These are phyloP conservation scores for Dysmachus trigonus DNA, from an alignment of 2,888 invertebrate species.

Conservation along the genomic window DNA sequence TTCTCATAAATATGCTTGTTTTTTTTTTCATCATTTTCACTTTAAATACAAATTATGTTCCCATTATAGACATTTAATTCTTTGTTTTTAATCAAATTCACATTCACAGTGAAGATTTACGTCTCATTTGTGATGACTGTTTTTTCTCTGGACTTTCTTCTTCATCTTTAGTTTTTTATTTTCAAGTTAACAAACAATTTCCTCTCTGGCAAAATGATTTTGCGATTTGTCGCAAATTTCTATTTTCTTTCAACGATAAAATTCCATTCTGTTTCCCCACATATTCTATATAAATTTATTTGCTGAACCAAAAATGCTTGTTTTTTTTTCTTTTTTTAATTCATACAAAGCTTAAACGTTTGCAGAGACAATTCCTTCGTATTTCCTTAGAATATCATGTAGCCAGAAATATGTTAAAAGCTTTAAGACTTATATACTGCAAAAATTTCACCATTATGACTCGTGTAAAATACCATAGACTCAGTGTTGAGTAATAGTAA, in stretches of 20 bases:
- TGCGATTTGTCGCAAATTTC: not conserved
- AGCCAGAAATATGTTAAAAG: not conserved
- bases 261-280: not conserved
- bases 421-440: not conserved
- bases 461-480: not conserved
- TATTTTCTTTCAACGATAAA: not conserved
- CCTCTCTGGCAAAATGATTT: not conserved
- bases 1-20: constrained; percentile 26
- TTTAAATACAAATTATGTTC: constrained; percentile 22
- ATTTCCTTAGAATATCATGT: not conserved
- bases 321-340: not conserved
- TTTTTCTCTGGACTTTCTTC: not conserved
- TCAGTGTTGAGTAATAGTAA: not conserved
- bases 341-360: not conserved
- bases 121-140: constrained; percentile 8
- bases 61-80: constrained; percentile 36
- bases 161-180: not conserved
- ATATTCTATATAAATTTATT: constrained; percentile 3
- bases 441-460: not conserved
- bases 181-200: not conserved
- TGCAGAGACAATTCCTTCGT: not conserved
- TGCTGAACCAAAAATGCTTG: not conserved
- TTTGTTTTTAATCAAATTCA: constrained; percentile 26
- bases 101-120: constrained; percentile 5
- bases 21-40: not conserved